phyloP scores from a whole-genome alignment of 2,797 vertebrate species.

The Bovichtus variegatus region DNA sequence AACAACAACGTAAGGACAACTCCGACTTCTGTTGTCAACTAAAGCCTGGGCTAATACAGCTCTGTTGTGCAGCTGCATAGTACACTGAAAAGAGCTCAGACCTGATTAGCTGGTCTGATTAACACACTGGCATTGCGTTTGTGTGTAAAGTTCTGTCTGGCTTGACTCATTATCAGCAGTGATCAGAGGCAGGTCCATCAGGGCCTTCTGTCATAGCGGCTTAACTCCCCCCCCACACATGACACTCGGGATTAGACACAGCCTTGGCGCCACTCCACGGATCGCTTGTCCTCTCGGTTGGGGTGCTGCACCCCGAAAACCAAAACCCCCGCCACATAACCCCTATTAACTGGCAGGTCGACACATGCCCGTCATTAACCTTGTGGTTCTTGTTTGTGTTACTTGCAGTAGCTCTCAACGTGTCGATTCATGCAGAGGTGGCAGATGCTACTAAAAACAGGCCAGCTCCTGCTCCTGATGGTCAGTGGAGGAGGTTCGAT shows the following conservation, averaged over 20 bases:
- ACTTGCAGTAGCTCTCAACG: slow-evolving; percentile 34
- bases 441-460: slow-evolving; percentile 54
- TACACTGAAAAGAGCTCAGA: slow-evolving; percentile 74
- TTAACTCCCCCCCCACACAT: slow-evolving; percentile 55
- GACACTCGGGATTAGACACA: slow-evolving; percentile 74
- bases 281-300: slow-evolving; percentile 68
- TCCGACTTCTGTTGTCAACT: slow-evolving; percentile 29
- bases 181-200: slow-evolving; percentile 74
- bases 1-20: slow-evolving; percentile 36
- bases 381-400: slow-evolving; percentile 52
- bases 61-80: slow-evolving; percentile 39
- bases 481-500: slow-evolving; percentile 29
- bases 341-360: slow-evolving; percentile 53
- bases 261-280: slow-evolving; percentile 67
- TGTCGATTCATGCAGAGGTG: slow-evolving; percentile 56
- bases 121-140: slow-evolving; percentile 59
- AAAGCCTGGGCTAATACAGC: slow-evolving; percentile 49
- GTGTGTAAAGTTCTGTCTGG: slow-evolving; percentile 77
- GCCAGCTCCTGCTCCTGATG: slow-evolving; percentile 32
- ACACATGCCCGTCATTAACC: slow-evolving; percentile 57
- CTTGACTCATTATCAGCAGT: slow-evolving; percentile 76
- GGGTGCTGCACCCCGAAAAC: slow-evolving; percentile 52
- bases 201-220: slow-evolving; percentile 74
- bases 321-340: slow-evolving; percentile 3
- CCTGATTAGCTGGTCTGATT: slow-evolving; percentile 81